Evolutionary conservation across 37 sponge, comb jelly and placozoan genomes (phyloP), one percentile per base, ranked within the genome.

Genomic region (Geodia barretti): DNA sequence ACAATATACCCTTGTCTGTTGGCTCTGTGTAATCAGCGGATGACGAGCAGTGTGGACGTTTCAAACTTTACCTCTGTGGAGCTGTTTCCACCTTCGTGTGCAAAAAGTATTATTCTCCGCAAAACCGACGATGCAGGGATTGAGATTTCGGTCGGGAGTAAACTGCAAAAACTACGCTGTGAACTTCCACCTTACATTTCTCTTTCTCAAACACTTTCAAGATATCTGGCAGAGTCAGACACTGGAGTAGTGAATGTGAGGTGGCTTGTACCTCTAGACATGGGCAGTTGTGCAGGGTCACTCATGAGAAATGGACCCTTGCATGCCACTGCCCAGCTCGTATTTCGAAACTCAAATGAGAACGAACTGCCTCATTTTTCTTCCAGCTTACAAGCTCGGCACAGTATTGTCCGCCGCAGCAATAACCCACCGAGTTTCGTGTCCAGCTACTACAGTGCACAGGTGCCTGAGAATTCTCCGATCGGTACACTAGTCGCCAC

Each of bases 391-490:
- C 72, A 14, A 25, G 26, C 30, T 21, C n/a, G 11, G 59, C 32
- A 4, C 54, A 43, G 19, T 28, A 3, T 4, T 25, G 41, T 21
- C 3, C 19, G 41, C 26, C 14, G 21, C 41, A 41, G 23, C 39
- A 72, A 39, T 31, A 3, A 37, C 21, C 42, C 72, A 72, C 31
- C 72, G 8, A 25, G 41, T 36, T 36, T 40, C 41, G n/a, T 35
- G 3, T 19, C 19, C 17, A 31, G 1, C 3, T 31, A 9, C 36
- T 75, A 58, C 75, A 60, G 28, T 28, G 75, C 14, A 14, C 19
- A 24, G 0, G 47, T 78, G 21, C 0, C 42, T 19, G 79, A 78
- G 79, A 78, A 78, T 29, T 28, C 32, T 41, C 42, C 42, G 29
- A 5, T 42, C 4, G 79, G 79, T n/a, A 67, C 68, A 2, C n/a